phyloP scores from a whole-genome alignment of 2,888 invertebrate genomes.

The Epinotia demarniana region DNA sequence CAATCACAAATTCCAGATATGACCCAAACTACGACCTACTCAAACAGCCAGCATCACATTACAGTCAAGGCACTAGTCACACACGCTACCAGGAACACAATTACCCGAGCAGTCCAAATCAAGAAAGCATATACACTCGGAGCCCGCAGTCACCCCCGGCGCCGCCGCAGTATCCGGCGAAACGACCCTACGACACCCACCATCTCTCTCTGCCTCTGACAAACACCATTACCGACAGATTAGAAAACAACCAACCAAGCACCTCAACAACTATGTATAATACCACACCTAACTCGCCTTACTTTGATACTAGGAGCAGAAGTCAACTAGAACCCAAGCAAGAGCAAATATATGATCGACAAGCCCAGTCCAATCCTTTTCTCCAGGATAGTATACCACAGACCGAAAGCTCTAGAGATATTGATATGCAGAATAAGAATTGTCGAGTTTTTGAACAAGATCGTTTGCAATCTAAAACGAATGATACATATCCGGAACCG shows the following conservation, averaged over 20 bases:
- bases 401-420: constrained; percentile 59
- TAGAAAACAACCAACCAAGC: constrained; percentile 72
- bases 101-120: constrained; percentile 69
- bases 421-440: constrained; percentile 56
- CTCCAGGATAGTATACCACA: constrained; percentile 67
- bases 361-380: constrained; percentile 73
- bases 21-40: constrained; percentile 83
- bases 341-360: constrained; percentile 71
- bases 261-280: constrained; percentile 67
- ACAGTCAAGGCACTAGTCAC: constrained; percentile 76
- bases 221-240: constrained; percentile 72
- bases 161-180: constrained; percentile 67
- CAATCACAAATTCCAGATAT: constrained; percentile 71
- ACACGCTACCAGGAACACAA: constrained; percentile 75
- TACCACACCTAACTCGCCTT: constrained; percentile 80
- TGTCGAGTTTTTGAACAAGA: constrained; percentile 57
- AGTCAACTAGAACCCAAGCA: constrained; percentile 63
- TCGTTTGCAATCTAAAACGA: constrained; percentile 55
- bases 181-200: constrained; percentile 77
- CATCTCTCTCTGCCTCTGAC: constrained; percentile 78
- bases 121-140: constrained; percentile 82
- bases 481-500: constrained; percentile 61
- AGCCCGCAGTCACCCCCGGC: constrained; percentile 79
- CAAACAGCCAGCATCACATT: constrained; percentile 82
- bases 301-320: constrained; percentile 77